Evolutionary conservation across 2,797 vertebrate genomes (phyloP).

Genomic region (Pterois miles): DNA sequence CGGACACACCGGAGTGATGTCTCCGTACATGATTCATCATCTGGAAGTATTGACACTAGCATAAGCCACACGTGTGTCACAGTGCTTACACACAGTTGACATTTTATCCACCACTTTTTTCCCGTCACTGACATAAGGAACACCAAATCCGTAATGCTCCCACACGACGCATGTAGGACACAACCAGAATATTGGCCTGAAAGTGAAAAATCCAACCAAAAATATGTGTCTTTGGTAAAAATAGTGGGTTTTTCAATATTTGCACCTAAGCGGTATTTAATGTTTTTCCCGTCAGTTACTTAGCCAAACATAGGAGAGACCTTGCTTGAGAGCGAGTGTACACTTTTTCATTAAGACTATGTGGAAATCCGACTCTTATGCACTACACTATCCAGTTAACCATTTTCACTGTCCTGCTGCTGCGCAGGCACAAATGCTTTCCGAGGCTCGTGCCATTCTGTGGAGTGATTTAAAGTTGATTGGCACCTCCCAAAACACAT

Average conservation of each 20-base stretch:
- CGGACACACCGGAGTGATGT: no score
- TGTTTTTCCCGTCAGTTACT: conserved; percentile 1
- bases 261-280: background rate
- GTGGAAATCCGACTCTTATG: background rate
- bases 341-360: background rate
- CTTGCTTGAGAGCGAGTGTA: background rate
- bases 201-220: background rate
- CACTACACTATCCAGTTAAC: conserved; percentile 1
- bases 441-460: background rate
- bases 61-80: no score
- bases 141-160: no score
- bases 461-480: conserved; percentile 35
- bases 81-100: no score
- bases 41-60: no score
- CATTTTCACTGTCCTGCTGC: background rate
- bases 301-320: background rate
- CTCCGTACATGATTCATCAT: no score
- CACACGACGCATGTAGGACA: no score
- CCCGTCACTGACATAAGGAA: no score
- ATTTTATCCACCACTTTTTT: no score
- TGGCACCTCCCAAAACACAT: conserved; percentile 25
- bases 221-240: background rate
- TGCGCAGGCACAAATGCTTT: background rate
- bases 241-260: conserved; percentile 9
- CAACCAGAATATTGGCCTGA: background rate